Base-by-base conservation (phyloP, 2,888 invertebrate species). In the Temnothorax rugatulus region DNA sequence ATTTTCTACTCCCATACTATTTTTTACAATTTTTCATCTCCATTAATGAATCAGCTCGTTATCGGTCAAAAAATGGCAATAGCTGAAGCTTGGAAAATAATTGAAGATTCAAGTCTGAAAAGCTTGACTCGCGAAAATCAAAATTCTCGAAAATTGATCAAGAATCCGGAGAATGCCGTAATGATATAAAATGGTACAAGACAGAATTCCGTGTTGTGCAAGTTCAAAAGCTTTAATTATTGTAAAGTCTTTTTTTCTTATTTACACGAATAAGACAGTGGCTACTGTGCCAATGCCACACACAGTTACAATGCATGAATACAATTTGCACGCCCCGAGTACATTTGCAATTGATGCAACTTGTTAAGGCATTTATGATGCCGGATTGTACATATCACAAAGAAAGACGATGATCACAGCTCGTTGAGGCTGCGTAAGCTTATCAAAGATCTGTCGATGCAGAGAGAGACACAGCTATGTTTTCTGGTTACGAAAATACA, bases 401-500 rank as follows among this genome's bases (percentile, higher is more conserved):
- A 74, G 81, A 83, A 87, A 50, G 68, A 84, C 71, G 71, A 74
- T 71, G 69, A 82, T 85, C 82, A 83, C 88, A 88, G 75, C 18
- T 44, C 7, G 9, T 34, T 38, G 64, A 41, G 13, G 7, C 7
- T 44, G 73, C 82, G 63, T 87, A 63, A 59, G 64, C 25, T 57
- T 81, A 74, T 25, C 13, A 71, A 82, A 59, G 76, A 57, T 29
- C 29, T 71, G 29, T 63, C 79, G 54, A 57, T 82, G 74, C 38
- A 68, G 68, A 75, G 61, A 68, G 64, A 79, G 61, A 73, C 29
- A 41, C 2, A 41, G 8, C 8, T 41, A 64, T 50, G 52, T 25
- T 52, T 29, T 88, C 63, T 83, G 71, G 47, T 89, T 90, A 87
- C 63, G 88, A 90, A 90, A 90, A 90, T 90, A 90, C 54, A 47